Evolutionary conservation across 2,797 vertebrate species (phyloP).

Genomic region (Siniperca obscura): DNA sequence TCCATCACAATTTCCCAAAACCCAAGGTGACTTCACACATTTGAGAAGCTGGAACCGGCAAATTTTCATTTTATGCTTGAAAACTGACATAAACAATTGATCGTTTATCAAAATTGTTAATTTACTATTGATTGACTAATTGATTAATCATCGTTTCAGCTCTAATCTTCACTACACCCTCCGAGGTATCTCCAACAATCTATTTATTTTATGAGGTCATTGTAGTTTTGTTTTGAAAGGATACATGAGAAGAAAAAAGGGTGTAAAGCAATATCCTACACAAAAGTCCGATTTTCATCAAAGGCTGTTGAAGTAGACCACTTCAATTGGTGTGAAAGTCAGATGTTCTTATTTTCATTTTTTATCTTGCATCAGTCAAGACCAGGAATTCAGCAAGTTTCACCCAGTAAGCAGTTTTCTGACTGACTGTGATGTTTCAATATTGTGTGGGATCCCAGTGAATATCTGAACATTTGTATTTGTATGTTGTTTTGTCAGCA

Average conservation of each 20-base stretch:
- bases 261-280: background rate
- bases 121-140: background rate
- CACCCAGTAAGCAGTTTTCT: slow-evolving; percentile 21
- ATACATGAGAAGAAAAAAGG: background rate
- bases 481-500: slow-evolving; percentile 23
- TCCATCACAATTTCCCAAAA: background rate
- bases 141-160: background rate
- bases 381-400: slow-evolving; percentile 68
- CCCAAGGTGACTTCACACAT: background rate
- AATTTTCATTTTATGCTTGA: background rate
- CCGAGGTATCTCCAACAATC: background rate
- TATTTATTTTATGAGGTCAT: background rate
- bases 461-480: slow-evolving; percentile 32
- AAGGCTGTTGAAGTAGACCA: slow-evolving; percentile 54
- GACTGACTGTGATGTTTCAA: slow-evolving; percentile 1
- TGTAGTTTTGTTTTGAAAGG: background rate
- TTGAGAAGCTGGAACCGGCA: background rate
- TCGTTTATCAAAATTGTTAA: background rate
- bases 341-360: slow-evolving; percentile 67
- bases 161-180: background rate
- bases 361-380: slow-evolving; percentile 51
- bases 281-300: slow-evolving; percentile 6
- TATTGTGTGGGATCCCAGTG: background rate
- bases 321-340: slow-evolving; percentile 67
- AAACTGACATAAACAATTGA: background rate